Evolutionary conservation across 2,888 invertebrate genomes (phyloP).

Genomic region (Troilus luridus): DNA sequence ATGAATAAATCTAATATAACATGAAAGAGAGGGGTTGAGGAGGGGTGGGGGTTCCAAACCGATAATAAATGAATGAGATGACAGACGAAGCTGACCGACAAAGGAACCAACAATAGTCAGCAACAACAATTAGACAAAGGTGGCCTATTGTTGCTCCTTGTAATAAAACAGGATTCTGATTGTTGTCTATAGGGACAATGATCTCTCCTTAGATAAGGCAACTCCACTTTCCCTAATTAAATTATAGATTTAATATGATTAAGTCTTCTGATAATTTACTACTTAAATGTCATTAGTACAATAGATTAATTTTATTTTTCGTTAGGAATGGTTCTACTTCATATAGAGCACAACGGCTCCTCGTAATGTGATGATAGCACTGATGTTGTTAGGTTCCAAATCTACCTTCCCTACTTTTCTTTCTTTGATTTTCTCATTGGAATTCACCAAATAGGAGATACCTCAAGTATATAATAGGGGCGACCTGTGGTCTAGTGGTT

Average conservation of each 20-base stretch:
- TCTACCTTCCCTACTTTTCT: background rate
- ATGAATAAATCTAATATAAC: conserved; percentile 25
- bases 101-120: conserved; percentile 41
- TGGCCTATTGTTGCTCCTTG: conserved; percentile 33
- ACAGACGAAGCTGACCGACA: conserved; percentile 35
- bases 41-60: background rate
- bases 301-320: background rate
- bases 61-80: conserved; percentile 53
- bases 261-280: background rate
- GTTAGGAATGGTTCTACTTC: background rate
- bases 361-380: background rate
- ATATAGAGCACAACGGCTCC: background rate
- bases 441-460: too few species aligned
- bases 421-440: too few species aligned
- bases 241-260: background rate
- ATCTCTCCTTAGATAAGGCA: background rate
- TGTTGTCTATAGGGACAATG: conserved; percentile 50
- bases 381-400: background rate
- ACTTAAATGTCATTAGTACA: background rate
- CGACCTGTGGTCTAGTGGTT: too few species aligned
- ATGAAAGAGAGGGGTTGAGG: background rate
- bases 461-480: too few species aligned
- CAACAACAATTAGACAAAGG: conserved; percentile 51
- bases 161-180: conserved; percentile 52
- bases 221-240: background rate